These are phyloP conservation scores for Muscicapa striata DNA, from an alignment of 2,797 vertebrate genomes.

Conservation along the genomic window DNA sequence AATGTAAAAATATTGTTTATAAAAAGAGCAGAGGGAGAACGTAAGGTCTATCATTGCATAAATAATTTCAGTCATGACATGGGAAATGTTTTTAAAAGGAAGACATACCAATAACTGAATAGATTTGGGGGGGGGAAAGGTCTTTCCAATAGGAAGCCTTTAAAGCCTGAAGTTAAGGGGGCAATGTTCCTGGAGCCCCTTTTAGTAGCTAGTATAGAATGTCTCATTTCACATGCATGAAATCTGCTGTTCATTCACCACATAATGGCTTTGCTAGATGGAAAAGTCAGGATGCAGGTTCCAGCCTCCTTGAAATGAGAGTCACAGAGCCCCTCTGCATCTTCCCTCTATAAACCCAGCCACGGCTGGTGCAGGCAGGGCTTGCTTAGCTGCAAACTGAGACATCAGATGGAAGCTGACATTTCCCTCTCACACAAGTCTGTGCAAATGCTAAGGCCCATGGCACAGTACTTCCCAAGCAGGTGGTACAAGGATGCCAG, in stretches of 20 bases:
- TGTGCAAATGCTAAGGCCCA: slow-evolving; percentile 32
- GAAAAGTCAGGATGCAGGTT: neutral
- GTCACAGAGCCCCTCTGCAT: neutral
- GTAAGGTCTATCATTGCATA: slow-evolving; percentile 3
- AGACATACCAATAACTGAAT: neutral
- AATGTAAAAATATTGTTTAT: slow-evolving; percentile 19
- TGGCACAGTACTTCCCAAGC: slow-evolving; percentile 7
- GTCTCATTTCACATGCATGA: neutral
- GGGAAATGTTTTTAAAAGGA: slow-evolving; percentile 54
- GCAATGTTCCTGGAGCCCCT: neutral
- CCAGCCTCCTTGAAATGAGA: neutral
- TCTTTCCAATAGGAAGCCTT: neutral
- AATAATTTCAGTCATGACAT: slow-evolving; percentile 31
- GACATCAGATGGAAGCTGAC: slow-evolving; percentile 21
- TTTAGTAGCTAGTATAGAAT: neutral
- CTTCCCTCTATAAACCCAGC: neutral
- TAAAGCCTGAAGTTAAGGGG: neutral
- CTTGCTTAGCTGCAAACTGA: neutral
- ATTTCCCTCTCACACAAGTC: neutral
- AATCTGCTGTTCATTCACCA: neutral
- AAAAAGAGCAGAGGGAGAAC: neutral
- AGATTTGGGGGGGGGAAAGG: neutral
- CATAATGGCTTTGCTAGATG: neutral
- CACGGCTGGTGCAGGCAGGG: neutral
- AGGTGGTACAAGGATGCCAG: slow-evolving; percentile 24